Evolutionary conservation across 2,888 invertebrate species (phyloP), one percentile per base, ranked within the genome.

Genomic region (Epiblema foenella): DNA sequence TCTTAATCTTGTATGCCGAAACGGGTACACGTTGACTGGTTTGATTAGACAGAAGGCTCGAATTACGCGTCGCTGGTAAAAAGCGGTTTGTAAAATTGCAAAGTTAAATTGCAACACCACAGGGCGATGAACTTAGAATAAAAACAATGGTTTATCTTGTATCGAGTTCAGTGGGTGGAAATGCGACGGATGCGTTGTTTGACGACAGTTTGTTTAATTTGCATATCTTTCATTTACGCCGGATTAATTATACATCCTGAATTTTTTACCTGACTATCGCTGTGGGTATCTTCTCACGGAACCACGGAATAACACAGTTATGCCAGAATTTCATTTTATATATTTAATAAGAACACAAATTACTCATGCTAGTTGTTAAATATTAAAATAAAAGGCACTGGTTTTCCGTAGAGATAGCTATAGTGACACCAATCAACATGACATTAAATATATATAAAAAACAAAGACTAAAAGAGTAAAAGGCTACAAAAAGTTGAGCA

Each of bases 31-130:
- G 33, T 42, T 33, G 11, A 17, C 59, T 84, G 82, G 84, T 81
- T 82, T 78, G 75, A 80, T 84, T 84, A 74, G 75, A 76, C 78
- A 78, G 77, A 76, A 77, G 78, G 70, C 79, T 87, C 76, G 80
- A 84, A 84, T 88, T 86, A 85, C 83, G 79, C 78, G 79, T 78
- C 79, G 81, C 73, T 77, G 81, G 84, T 84, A 84, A 87, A 88
- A 84, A 75, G 76, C 79, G 68, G 78, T 77, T 81, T 77, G 73
- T 77, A 77, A 79, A 80, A 82, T 78, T 80, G 79, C 79, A 63
- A 71, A 75, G 79, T 76, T 77, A 79, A 83, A 83, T 82, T 87
- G 81, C 84, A 77, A 83, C 83, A 88, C 75, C 54, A 63, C 64
- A 77, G 85, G 83, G 88, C 87, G 80, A 79, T 80, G 87, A 87